phyloP scores from a whole-genome alignment of 2,797 vertebrate species.

The Myotis findleyi region DNA sequence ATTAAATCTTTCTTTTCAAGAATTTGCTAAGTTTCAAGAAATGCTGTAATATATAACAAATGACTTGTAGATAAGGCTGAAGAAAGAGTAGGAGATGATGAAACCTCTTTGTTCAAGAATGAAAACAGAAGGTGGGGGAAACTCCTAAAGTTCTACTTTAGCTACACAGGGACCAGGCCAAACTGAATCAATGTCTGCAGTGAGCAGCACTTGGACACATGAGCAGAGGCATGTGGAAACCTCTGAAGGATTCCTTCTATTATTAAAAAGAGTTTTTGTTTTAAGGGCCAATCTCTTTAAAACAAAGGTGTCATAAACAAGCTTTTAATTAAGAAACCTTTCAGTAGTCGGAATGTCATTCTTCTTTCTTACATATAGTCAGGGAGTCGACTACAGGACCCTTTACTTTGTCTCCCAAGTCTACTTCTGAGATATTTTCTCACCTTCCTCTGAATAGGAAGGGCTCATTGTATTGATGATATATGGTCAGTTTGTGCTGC shows the following conservation, averaged over 20 bases:
- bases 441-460: neutral
- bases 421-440: neutral
- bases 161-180: neutral
- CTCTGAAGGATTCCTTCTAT: neutral
- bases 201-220: neutral
- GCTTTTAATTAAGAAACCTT: neutral
- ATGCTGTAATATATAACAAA: slow-evolving; percentile 70
- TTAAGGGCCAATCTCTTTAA: neutral
- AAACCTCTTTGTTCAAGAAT: slow-evolving; percentile 60
- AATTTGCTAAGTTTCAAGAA: slow-evolving; percentile 83
- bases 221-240: neutral
- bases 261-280: neutral
- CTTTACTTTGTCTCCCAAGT: neutral
- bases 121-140: slow-evolving; percentile 16
- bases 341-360: neutral
- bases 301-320: slow-evolving; percentile 11
- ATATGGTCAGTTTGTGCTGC: neutral
- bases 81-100: slow-evolving; percentile 64
- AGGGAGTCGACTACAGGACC: neutral
- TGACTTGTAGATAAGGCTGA: slow-evolving; percentile 66
- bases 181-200: neutral
- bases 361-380: neutral
- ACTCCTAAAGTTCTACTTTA: slow-evolving; percentile 4
- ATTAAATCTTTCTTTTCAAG: slow-evolving; percentile 83
- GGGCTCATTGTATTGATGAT: neutral